Evolutionary conservation across 2,797 vertebrate genomes (phyloP), one percentile per base, ranked within the genome.

Genomic region (Gallinago solitaria): DNA sequence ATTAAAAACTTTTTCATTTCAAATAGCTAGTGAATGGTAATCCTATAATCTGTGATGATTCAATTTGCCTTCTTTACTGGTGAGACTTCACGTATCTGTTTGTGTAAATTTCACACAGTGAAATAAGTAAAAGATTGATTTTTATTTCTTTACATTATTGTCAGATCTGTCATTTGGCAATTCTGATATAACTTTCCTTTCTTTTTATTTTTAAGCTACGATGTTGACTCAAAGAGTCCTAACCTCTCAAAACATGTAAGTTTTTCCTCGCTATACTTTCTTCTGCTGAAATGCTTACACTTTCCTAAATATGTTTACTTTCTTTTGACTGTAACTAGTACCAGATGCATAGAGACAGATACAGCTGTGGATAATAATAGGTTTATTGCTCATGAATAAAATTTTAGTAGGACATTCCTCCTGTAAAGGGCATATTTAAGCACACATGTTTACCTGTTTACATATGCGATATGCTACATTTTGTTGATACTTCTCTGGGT

Each of bases 211-310:
- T 63, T 45, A 92, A 99, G 99, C 98, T 99, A 99, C 28, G 99
- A 99, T 89, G 99, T 99, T 48, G 99, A 99, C 97, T 99, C 99
- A 4, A 99, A 99, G 97, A 99, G 99, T 57, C 98, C 98, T 95
- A 99, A 99, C 96, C 98, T 99, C 71, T 99, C 99, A 43, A 99
- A 99, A 96, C 99, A 99, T 65, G 99, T 99, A 98, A 99, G 99
- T 99, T 90, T 48, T 89, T 61, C 37, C 41, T 92, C 3, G 2
- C 33, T 92, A 4, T 13, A 25, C 21, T 76, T 83, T 41, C 35
- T 78, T 88, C 15, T 90, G 8, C 27, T 83, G 28, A 90, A 93
- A 61, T 68, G 39, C 12, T 67, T 80, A 9, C 0, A 1, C 39
- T 60, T 91, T 82, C 59, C 33, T 73, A 61, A 77, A 56, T 76